phyloP scores from a whole-genome alignment of 2,113 vertebrate species.

The Lepisosteus osseus region DNA sequence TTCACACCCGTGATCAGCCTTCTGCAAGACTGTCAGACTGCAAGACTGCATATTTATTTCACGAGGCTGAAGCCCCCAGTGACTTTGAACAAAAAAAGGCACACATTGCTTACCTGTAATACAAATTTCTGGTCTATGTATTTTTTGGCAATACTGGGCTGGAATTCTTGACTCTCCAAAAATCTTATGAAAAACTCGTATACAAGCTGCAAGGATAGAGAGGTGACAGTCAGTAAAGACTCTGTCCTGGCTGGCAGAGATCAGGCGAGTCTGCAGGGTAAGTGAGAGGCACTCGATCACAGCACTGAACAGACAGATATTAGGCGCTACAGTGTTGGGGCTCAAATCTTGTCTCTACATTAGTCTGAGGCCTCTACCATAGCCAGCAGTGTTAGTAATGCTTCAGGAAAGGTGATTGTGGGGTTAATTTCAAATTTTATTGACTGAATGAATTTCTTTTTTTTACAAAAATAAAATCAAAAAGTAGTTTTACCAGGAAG shows the following conservation, averaged over 20 bases:
- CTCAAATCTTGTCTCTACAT: slow-evolving; percentile 17
- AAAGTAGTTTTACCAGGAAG: slow-evolving; percentile 42
- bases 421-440: slow-evolving; percentile 1
- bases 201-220: slow-evolving; percentile 79
- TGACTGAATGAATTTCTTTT: too few species aligned
- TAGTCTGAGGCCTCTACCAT: background rate
- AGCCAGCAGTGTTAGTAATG: background rate
- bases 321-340: background rate
- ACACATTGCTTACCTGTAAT: slow-evolving; percentile 84
- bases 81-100: background rate
- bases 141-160: slow-evolving; percentile 99
- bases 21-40: too few species aligned
- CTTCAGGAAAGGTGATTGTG: background rate
- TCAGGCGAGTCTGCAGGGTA: background rate
- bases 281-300: background rate
- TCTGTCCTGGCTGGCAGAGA: background rate
- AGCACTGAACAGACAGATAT: background rate
- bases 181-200: slow-evolving; percentile 99
- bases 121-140: slow-evolving; percentile 99
- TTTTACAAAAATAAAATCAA: slow-evolving; percentile 17
- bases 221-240: background rate
- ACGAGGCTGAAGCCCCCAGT: too few species aligned
- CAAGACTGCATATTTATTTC: too few species aligned
- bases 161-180: slow-evolving; percentile 99
- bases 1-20: background rate